phyloP scores from a whole-genome alignment of 2,888 invertebrate genomes.

The Hypomecis punctinalis region DNA sequence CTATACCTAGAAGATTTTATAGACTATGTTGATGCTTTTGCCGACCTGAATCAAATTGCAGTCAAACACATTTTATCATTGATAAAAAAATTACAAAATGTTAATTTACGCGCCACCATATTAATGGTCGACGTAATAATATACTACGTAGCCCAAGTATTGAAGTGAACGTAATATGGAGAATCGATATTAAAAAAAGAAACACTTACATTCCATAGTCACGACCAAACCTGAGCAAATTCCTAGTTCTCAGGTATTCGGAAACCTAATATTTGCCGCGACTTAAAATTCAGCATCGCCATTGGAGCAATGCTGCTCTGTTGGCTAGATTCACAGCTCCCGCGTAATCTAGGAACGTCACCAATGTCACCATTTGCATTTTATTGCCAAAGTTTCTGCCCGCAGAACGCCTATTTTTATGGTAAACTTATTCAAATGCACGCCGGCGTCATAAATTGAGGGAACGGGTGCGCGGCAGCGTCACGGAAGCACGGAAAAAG shows the following conservation, averaged over 20 bases:
- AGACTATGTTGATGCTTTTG: too few relatives aligned
- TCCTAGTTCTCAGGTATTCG: constrained; percentile 7
- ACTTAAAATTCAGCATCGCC: constrained; percentile 32
- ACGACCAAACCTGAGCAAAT: background rate
- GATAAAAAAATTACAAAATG: too few relatives aligned
- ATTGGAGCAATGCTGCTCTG: constrained; percentile 26
- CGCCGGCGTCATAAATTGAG: constrained; percentile 77
- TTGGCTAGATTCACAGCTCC: constrained; percentile 43
- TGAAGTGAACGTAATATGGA: too few relatives aligned
- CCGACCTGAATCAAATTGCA: too few relatives aligned
- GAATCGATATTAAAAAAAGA: background rate
- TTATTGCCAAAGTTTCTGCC: constrained; percentile 81
- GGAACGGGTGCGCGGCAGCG: constrained; percentile 75
- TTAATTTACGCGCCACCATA: too few relatives aligned
- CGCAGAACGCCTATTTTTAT: constrained; percentile 81
- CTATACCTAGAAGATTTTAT: too few relatives aligned
- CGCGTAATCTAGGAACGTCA: constrained; percentile 60
- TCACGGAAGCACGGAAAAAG: constrained; percentile 68
- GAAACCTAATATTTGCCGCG: constrained; percentile 31
- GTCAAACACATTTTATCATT: too few relatives aligned
- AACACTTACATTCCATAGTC: background rate
- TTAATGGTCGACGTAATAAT: too few relatives aligned
- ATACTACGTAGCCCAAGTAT: too few relatives aligned
- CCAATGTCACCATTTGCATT: constrained; percentile 81
- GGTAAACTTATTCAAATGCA: constrained; percentile 83